phyloP scores from a whole-genome alignment of 1,140 invertebrate genomes.

The Tetramorium simillimum region DNA sequence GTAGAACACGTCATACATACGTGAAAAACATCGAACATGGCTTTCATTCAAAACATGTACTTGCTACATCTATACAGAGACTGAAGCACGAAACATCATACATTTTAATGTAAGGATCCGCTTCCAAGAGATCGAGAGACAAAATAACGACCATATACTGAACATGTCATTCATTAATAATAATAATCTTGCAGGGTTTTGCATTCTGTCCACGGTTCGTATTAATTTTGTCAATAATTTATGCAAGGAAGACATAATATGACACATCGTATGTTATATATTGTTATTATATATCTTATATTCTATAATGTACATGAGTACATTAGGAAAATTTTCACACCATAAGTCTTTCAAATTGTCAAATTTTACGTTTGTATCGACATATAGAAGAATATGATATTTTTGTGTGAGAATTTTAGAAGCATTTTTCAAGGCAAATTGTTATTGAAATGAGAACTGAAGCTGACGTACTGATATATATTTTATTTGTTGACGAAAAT shows the following conservation, averaged over 20 bases:
- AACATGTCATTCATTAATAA: background rate
- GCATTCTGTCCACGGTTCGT: background rate
- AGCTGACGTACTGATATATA: background rate
- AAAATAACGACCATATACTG: background rate
- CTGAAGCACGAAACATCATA: background rate
- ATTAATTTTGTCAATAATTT: background rate
- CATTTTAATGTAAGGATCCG: background rate
- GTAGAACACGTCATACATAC: background rate
- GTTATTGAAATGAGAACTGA: background rate
- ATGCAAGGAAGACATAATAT: background rate
- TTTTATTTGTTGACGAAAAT: slow-evolving; percentile 18
- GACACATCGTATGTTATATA: background rate
- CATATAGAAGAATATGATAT: background rate
- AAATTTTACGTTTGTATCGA: background rate
- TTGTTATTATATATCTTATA: no score
- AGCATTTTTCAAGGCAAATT: background rate
- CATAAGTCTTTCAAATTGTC: background rate
- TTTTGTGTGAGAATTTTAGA: background rate
- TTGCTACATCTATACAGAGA: background rate
- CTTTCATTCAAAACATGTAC: background rate
- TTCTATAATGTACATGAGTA: no score
- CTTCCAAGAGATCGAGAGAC: background rate
- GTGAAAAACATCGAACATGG: background rate
- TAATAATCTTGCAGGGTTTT: background rate
- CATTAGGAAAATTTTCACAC: background rate